These are phyloP conservation scores for Phyllotreta cruciferae DNA, from an alignment of 2,888 invertebrate genomes.

Conservation along the genomic window DNA sequence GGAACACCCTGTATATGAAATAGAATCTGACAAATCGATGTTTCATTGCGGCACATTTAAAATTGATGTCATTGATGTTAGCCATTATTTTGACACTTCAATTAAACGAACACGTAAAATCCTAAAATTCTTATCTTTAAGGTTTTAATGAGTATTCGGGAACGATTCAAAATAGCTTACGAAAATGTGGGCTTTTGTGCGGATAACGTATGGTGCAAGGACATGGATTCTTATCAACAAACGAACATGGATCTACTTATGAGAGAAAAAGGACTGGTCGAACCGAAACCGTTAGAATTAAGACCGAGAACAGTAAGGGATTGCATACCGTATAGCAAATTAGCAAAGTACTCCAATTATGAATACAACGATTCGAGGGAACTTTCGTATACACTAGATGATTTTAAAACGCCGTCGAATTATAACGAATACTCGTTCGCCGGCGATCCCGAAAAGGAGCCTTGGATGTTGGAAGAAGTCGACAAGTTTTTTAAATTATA, in stretches of 20 bases:
- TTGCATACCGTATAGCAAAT: conserved; percentile 70
- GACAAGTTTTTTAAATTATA: conserved; percentile 51
- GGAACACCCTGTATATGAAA: background rate
- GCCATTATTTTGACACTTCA: conserved; percentile 41
- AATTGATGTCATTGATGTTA: conserved; percentile 23
- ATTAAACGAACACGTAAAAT: conserved; percentile 35
- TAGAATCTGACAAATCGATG: conserved; percentile 1
- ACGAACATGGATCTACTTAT: conserved; percentile 53
- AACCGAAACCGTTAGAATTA: conserved; percentile 46
- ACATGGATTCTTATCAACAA: conserved; percentile 46
- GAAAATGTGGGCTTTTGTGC: conserved; percentile 55
- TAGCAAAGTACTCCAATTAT: conserved; percentile 63
- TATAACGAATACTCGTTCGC: conserved; percentile 33
- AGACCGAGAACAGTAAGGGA: conserved; percentile 65
- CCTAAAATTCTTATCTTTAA: conserved; percentile 33
- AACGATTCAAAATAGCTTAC: conserved; percentile 54
- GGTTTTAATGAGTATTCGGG: conserved; percentile 47
- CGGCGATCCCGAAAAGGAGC: conserved; percentile 59
- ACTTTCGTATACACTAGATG: conserved; percentile 54
- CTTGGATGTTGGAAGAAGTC: conserved; percentile 69
- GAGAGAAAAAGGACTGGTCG: conserved; percentile 42
- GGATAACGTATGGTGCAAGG: conserved; percentile 53
- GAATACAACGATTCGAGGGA: conserved; percentile 62
- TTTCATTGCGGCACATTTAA: conserved; percentile 6
- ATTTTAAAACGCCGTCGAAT: conserved; percentile 36